Evolutionary conservation across 1,140 invertebrate species (phyloP), one percentile per base, ranked within the genome.

Genomic region (Oedothorax gibbosus): DNA sequence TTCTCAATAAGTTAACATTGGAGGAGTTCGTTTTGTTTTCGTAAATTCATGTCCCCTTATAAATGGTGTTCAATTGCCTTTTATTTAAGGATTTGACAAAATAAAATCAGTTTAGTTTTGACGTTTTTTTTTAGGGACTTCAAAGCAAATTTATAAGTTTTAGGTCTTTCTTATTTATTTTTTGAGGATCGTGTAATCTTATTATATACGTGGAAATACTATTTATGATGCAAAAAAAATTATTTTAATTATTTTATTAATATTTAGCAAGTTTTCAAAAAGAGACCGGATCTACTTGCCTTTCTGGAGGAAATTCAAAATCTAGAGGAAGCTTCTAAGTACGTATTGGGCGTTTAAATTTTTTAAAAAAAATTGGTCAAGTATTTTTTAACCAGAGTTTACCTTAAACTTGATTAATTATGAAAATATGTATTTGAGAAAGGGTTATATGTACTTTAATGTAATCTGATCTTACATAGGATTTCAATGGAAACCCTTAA

Each of bases 281-380:
- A 94, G 53, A 60, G 71, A 20, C 80, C 86, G 87, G 93, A 96
- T 89, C 89, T 98, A 50, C 89, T 96, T 0, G 93, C 93, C 87
- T 97, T 98, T 88, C 93, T 95, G 3, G 93, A 95, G 60, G 94
- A 96, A 86, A 93, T 97, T 89, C 91, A 91, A 18, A 93, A 94
- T 21, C 90, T 98, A 62, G 96, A 98, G 89, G 95, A 96, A 89
- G 96, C 96, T 9, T 95, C 96, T 6, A 97, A 97, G 94, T 95
- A 92, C 93, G 92, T 89, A 15, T 49, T 78, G 68, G 49, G 15
- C 5, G 21, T 49, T 54, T 49, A 4, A 15, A 54, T 68, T 2
- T 64, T 66, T 62, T n/a, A 66, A 9, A 18, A 60, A 12, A 60
- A 12, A 6, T 5, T 7, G 57, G 57, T n/a, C 57, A 14, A 4